Percentiles rank a stretch among this genome's conserved stretches.
These are phyloP conservation scores for Arvicanthis niloticus DNA, from an alignment of 2,113 vertebrate genomes.

Conservation along the genomic window DNA sequence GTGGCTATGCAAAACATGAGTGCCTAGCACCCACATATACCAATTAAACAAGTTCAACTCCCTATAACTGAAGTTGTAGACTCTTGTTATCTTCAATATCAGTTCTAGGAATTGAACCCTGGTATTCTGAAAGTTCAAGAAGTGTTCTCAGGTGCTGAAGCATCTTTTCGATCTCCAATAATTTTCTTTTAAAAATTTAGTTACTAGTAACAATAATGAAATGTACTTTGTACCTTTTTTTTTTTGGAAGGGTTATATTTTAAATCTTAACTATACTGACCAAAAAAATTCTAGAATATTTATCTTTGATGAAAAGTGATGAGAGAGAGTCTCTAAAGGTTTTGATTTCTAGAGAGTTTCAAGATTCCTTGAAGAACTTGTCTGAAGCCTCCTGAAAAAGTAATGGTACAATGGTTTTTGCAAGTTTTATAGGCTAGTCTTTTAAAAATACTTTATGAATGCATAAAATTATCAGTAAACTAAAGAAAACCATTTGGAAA, in stretches of 20 bases:
- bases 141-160: not conserved
- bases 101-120: not conserved
- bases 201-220: not conserved
- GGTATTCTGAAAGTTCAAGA: not conserved
- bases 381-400: not conserved
- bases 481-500: slow-evolving; percentile 9
- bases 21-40: not conserved
- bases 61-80: no score
- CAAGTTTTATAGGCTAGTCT: not conserved
- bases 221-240: not conserved
- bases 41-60: not conserved
- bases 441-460: not conserved
- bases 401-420: not conserved
- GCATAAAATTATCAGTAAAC: slow-evolving; percentile 44
- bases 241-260: not conserved
- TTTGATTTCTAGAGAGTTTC: not conserved
- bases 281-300: not conserved
- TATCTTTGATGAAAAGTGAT: not conserved
- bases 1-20: fast-evolving
- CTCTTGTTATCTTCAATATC: not conserved
- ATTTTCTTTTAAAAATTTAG: not conserved
- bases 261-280: not conserved
- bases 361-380: not conserved
- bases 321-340: not conserved
- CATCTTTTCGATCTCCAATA: not conserved